Evolutionary conservation across 1,140 invertebrate species (phyloP), one percentile per base, ranked within the genome.

Genomic region (Holcopasites calliopsidis): DNA sequence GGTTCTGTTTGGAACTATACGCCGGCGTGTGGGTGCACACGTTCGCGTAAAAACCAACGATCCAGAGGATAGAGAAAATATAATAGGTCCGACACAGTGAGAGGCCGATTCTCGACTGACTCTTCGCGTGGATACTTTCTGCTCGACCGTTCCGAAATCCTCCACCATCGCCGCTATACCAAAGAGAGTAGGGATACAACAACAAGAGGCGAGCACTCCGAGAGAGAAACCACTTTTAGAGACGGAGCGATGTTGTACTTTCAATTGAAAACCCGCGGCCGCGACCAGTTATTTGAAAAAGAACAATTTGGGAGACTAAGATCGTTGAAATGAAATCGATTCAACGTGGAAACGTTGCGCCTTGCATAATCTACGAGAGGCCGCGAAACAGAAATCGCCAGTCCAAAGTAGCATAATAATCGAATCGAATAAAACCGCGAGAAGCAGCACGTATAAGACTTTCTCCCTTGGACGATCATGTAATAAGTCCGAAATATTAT

Each of bases 101-200:
- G 88, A 90, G 88, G 88, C 88, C 85, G 87, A 84, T 85, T 80
- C 88, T 84, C 87, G 84, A 90, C 90, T 91, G 88, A 71, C 65
- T 21, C 60, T 44, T 8, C 33, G 74, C 82, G 81, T 75, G 83
- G 80, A 65, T 83, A n/a, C n/a, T n/a, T n/a, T 85, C 85, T 79
- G 82, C 79, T 85, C 83, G 83, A 57, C 11, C 31, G 57, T 38
- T 23, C 33, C 57, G n/a, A 83, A 84, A 85, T 85, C 85, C 84
- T 86, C 88, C 86, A 85, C 87, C 85, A 86, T 85, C 76, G n/a
- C n/a, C n/a, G n/a, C n/a, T n/a, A n/a, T n/a, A n/a, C n/a, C n/a
- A n/a, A n/a, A n/a, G n/a, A n/a, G n/a, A n/a, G n/a, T n/a, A n/a
- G n/a, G n/a, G n/a, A n/a, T n/a, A n/a, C n/a, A n/a, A n/a, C n/a